phyloP scores from a whole-genome alignment of 2,113 vertebrate species.

The Neoarius graeffei region DNA sequence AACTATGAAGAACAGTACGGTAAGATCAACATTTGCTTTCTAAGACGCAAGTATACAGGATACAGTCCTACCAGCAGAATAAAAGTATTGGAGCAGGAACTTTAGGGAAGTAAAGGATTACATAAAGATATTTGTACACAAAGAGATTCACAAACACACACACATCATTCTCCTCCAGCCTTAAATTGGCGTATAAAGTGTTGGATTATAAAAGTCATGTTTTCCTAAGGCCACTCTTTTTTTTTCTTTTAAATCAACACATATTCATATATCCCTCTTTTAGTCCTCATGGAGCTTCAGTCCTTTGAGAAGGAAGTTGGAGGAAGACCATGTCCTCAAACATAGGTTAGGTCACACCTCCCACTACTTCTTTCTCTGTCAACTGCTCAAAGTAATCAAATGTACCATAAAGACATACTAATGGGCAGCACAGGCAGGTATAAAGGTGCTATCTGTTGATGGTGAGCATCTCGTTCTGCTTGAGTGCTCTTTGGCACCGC shows the following conservation, averaged over 20 bases:
- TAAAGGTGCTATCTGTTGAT: constrained; percentile 45
- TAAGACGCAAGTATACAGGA: constrained; percentile 83
- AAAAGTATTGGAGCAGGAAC: constrained; percentile 78
- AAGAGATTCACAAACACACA: constrained; percentile 53
- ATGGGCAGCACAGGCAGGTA: constrained; percentile 46
- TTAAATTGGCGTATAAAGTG: constrained; percentile 69
- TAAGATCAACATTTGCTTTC: constrained; percentile 76
- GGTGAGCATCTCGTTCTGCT: constrained; percentile 28
- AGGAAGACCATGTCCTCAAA: constrained; percentile 24
- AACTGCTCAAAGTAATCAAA: constrained; percentile 20
- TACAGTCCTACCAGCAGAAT: constrained; percentile 83
- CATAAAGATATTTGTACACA: constrained; percentile 59
- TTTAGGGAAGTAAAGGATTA: constrained; percentile 71
- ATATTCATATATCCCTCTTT: constrained; percentile 58
- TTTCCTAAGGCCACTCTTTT: constrained; percentile 77
- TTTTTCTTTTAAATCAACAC: constrained; percentile 55
- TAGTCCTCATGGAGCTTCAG: constrained; percentile 37
- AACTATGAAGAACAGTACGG: constrained; percentile 82
- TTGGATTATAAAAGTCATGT: constrained; percentile 71
- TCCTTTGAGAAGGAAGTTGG: constrained; percentile 28
- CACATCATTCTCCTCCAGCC: constrained; percentile 67
- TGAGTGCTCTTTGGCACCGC: constrained; percentile 37
- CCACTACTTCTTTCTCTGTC: constrained; percentile 1
- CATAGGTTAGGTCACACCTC: constrained; percentile 16
- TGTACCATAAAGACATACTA: constrained; percentile 18